Evolutionary conservation across 2,888 invertebrate genomes (phyloP).

Genomic region (Hyppa rectilinea): DNA sequence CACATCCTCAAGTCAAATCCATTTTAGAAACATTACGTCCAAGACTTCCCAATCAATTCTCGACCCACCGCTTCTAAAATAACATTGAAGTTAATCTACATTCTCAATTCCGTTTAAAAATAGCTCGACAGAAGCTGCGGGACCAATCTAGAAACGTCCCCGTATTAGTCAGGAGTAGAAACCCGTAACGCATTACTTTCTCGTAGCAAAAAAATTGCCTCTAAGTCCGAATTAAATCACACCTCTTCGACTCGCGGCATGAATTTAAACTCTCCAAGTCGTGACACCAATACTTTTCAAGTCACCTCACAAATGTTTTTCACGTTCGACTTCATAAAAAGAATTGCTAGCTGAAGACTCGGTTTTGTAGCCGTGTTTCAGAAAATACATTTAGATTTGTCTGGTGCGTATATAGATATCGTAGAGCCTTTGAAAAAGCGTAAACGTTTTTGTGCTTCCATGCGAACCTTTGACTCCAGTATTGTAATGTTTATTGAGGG

Average conservation of each 20-base stretch:
- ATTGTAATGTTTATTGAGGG: conserved; percentile 48
- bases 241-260: conserved; percentile 55
- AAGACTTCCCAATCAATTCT: conserved; percentile 43
- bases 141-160: conserved; percentile 24
- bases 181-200: conserved; percentile 51
- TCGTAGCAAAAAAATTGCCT: conserved; percentile 51
- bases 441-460: conserved; percentile 30
- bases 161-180: conserved; percentile 43
- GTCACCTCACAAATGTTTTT: conserved; percentile 55
- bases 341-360: conserved; percentile 37
- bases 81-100: conserved; percentile 31
- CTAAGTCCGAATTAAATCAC: conserved; percentile 68
- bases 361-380: conserved; percentile 38
- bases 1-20: conserved; percentile 18
- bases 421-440: conserved; percentile 28
- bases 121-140: conserved; percentile 27
- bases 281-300: conserved; percentile 55
- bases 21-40: conserved; percentile 20
- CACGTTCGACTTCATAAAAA: conserved; percentile 57
- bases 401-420: conserved; percentile 30
- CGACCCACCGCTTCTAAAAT: conserved; percentile 40
- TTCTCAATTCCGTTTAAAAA: conserved; percentile 52
- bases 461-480: conserved; percentile 17
- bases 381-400: conserved; percentile 47
- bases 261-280: conserved; percentile 64